Percentiles rank a stretch among this genome's conserved stretches.
These are phyloP conservation scores for Heterocephalus glaber DNA, from an alignment of 2,113 vertebrate species.

Conservation along the genomic window DNA sequence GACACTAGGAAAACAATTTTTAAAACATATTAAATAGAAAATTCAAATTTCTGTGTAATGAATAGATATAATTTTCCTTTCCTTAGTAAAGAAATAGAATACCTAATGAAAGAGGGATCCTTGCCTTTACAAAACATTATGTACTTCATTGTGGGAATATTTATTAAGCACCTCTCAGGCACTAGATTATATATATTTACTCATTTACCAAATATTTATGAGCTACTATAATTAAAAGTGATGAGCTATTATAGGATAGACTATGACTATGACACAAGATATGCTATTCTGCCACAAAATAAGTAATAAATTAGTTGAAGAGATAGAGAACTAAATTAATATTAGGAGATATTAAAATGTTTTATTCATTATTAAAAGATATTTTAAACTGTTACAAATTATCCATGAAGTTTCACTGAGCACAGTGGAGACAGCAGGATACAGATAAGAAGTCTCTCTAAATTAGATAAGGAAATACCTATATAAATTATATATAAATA, in stretches of 20 bases:
- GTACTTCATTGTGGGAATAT: neutral
- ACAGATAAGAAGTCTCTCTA: neutral
- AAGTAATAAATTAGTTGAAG: neutral
- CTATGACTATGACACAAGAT: neutral
- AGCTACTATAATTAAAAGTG: neutral
- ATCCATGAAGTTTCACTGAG: neutral
- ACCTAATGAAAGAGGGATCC: neutral
- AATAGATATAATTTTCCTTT: neutral
- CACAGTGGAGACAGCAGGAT: neutral
- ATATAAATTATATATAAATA: neutral
- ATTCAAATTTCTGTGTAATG: neutral
- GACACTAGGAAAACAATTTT: neutral
- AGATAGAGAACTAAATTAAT: neutral
- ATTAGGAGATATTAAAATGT: neutral
- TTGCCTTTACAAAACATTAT: neutral
- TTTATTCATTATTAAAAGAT: neutral
- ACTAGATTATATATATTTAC: neutral
- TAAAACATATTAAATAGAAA: neutral
- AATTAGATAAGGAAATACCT: neutral
- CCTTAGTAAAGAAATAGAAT: neutral
- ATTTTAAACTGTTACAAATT: neutral
- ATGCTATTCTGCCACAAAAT: neutral
- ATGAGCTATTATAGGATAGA: neutral
- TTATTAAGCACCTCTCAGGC: neutral
- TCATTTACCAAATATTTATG: neutral